Evolutionary conservation across 2,113 vertebrate genomes (phyloP).

Genomic region (Rattus norvegicus): DNA sequence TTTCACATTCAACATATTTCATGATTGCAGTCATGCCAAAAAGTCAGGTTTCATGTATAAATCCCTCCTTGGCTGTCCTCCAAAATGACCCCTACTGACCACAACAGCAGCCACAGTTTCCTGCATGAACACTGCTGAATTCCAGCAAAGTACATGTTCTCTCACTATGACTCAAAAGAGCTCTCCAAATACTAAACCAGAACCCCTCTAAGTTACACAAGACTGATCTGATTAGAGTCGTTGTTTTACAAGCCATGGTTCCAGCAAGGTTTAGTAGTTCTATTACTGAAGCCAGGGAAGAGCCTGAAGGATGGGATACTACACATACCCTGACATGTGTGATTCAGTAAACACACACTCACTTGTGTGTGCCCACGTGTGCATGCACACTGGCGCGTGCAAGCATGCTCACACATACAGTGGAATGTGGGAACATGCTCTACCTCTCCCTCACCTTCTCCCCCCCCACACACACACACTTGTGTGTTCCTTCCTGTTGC

Average conservation of each 20-base stretch:
- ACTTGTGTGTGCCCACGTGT: background rate
- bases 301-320: background rate
- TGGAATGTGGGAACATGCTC: no score
- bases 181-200: slow-evolving; percentile 35
- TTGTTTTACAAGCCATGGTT: background rate
- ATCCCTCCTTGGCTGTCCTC: slow-evolving; percentile 60
- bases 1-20: slow-evolving; percentile 61
- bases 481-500: background rate
- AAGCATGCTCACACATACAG: background rate
- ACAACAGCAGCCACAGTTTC: slow-evolving; percentile 49
- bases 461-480: no score
- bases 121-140: slow-evolving; percentile 39
- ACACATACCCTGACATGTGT: rapidly evolving
- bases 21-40: background rate
- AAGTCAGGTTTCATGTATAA: slow-evolving; percentile 66
- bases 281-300: background rate
- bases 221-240: background rate
- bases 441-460: no score
- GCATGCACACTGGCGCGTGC: background rate
- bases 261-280: background rate
- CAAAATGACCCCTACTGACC: slow-evolving; percentile 18
- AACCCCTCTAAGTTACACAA: slow-evolving; percentile 36
- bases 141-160: slow-evolving; percentile 59
- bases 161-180: background rate
- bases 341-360: background rate